phyloP scores from a whole-genome alignment of 2,888 invertebrate species.

The Acanthosepion esculentum region DNA sequence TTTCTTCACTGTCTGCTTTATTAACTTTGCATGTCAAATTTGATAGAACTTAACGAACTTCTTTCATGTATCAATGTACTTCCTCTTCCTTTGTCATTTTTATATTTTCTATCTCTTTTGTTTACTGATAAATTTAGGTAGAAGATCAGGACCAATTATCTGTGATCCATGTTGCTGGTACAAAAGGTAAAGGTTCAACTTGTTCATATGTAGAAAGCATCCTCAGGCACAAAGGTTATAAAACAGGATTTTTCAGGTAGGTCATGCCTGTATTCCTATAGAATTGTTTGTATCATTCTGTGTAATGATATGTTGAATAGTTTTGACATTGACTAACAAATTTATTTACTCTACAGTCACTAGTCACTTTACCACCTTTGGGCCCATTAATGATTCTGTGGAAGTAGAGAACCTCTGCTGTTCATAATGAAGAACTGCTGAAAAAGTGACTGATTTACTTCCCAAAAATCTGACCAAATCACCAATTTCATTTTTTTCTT shows the following conservation, averaged over 20 bases:
- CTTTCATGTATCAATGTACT: not conserved
- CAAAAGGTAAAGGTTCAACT: constrained; percentile 96
- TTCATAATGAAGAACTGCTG: no score
- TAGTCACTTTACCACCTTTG: no score
- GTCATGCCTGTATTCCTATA: not conserved
- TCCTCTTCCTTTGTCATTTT: not conserved
- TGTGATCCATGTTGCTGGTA: constrained; percentile 95
- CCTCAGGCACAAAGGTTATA: constrained; percentile 86
- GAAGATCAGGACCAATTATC: constrained; percentile 84
- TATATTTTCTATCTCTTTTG: not conserved
- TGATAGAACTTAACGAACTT: not conserved
- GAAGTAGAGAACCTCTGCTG: no score
- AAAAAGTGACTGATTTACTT: no score
- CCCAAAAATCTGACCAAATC: no score
- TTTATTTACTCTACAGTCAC: no score
- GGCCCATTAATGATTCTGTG: no score
- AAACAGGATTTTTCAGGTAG: constrained; percentile 89
- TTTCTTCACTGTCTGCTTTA: no score
- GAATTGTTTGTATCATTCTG: not conserved
- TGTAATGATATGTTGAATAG: no score
- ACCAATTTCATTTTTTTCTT: no score
- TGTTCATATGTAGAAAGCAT: constrained; percentile 94
- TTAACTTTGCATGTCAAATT: not conserved
- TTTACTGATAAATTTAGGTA: constrained; percentile 70
- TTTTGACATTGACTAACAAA: no score